Base-by-base conservation (phyloP, 2,888 invertebrate species). In the Isotomurus palustris region DNA sequence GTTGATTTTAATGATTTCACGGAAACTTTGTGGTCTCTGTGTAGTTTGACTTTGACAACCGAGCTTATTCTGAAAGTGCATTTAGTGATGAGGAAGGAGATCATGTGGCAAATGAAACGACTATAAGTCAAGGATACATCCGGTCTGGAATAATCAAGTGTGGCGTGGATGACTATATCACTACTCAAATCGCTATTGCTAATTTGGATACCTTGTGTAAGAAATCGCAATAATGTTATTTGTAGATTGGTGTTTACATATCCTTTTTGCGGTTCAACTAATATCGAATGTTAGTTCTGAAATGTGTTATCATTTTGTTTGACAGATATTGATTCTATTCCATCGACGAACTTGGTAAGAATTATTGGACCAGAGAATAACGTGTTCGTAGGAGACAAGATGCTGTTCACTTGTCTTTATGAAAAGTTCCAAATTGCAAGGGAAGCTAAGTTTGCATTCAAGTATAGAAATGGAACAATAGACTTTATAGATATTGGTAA, bases 391-490 rank as follows among this genome's bases (percentile, higher is more conserved):
- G 65, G 65, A 3, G 65, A 65, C 47, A 65, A 59, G 29, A 60
- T 65, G 55, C 57, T 65, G 10, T 65, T 65, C 44, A 58, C 65
- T 2, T 65, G 65, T 47, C 56, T 62, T 44, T 62, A 58, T 28
- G 65, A 62, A 57, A 60, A 62, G 24, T 65, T 62, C 35, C 56
- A 58, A 58, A 58, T 65, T 29, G 60, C 62, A 14, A 32, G 60
- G 24, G 62, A 65, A 50, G 59, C 61, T 2, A 36, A 53, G 24
- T 65, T 59, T 56, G 65, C 65, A 1, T 62, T 64, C 28, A 27
- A 35, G 40, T 65, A 58, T 36, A 53, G 22, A 25, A 65, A 65
- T 52, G 62, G 56, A 28, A 62, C 59, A 3, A 47, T 65, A n/a
- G 45, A 53, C 21, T 60, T 65, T 40, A 52, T 65, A 21, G 65